Base-by-base conservation (phyloP, 2,113 vertebrate genomes). In the Corythoichthys intestinalis region DNA sequence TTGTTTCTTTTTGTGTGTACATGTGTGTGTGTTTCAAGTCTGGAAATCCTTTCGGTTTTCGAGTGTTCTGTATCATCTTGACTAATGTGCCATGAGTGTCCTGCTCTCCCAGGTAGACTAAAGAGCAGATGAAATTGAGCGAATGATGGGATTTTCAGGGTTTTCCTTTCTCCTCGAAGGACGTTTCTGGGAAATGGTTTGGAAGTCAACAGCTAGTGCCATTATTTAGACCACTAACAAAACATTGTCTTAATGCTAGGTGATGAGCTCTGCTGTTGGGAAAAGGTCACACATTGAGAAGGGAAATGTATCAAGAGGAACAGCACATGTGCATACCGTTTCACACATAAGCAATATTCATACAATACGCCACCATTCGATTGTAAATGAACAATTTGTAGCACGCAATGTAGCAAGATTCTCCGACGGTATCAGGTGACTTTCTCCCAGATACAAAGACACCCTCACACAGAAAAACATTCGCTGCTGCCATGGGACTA, bases 121-220 rank as follows among this genome's bases (percentile, higher is more conserved):
- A 82, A 83, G 80, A 83, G 68, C 13, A 78, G 60, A 79, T 11
- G 48, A 76, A 84, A 83, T 81, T 69, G 75, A 62, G 69, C 58
- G 71, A 77, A 85, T 84, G 74, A 83, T 85, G 77, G 80, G 72
- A 85, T 90, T 84, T 86, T 74, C 74, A 76, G 78, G 76, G 76
- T 85, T 84, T 82, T 70, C 17, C 35, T 34, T 69, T 77, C 2
- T 1, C 34, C 56, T 47, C 75, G 60, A 58, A 53, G 63, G 75
- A 71, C 71, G 66, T 76, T 76, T 78, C 72, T 74, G 65, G 69
- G 73, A 78, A 80, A 70, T 17, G 12, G 70, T 4, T 34, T 38
- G 67, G 49, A 75, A 68, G 65, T 65, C 66, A 56, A 65, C 65
- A 28, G 2, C 35, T 37, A 20, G 70, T 41, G 50, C 39, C 47